Evolutionary conservation across 2,113 vertebrate species (phyloP).

Genomic region (Bambusicola thoracicus): DNA sequence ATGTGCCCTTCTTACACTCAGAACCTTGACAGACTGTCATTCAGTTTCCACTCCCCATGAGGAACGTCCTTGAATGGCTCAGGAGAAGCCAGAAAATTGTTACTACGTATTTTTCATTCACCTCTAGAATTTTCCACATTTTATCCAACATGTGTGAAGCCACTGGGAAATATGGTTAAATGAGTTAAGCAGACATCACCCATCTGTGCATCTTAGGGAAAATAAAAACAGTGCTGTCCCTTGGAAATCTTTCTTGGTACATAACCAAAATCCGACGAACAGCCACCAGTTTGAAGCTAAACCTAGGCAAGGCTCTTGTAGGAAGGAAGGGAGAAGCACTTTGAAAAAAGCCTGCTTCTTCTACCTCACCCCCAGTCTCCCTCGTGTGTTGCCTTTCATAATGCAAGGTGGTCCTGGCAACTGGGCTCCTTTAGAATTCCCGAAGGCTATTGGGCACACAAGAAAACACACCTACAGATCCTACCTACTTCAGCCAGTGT

Average conservation of each 20-base stretch:
- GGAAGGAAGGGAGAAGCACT: not conserved
- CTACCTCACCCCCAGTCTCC: not conserved
- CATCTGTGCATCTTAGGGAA: conserved; percentile 69
- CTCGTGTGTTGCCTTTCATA: not conserved
- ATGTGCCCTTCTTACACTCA: not conserved
- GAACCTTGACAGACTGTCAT: conserved; percentile 15
- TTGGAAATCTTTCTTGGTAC: conserved; percentile 67
- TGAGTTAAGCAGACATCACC: conserved; percentile 72
- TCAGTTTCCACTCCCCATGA: not conserved
- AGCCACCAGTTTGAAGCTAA: conserved; percentile 30
- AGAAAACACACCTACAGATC: not conserved
- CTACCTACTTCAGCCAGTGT: not conserved
- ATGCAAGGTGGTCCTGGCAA: not conserved
- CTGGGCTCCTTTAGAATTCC: not conserved
- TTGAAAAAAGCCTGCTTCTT: not conserved
- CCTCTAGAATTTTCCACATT: conserved; percentile 69
- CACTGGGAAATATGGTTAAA: conserved; percentile 73
- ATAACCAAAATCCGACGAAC: conserved; percentile 63
- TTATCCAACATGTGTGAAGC: conserved; percentile 67
- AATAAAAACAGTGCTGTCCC: conserved; percentile 71
- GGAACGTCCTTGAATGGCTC: conserved; percentile 32
- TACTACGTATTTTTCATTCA: conserved; percentile 37
- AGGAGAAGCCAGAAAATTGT: conserved; percentile 36
- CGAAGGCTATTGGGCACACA: rapidly evolving
- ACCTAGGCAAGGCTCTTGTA: conserved; percentile 11